These are phyloP conservation scores for Ctenopoma kingsleyae DNA, from an alignment of 2,797 vertebrate species.

Conservation along the genomic window DNA sequence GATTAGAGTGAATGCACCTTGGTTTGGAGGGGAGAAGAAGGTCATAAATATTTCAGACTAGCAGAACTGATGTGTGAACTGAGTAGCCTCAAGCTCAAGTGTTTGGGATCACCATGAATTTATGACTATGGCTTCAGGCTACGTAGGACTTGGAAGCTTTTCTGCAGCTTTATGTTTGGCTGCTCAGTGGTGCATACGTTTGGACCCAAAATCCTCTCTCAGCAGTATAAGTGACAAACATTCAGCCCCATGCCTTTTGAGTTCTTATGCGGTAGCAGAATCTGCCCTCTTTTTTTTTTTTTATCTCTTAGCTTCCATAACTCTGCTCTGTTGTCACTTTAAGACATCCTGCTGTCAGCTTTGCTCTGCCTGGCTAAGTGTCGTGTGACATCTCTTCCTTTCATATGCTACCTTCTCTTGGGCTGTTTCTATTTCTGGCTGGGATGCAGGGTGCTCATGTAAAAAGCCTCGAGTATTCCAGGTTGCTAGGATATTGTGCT, in stretches of 20 bases:
- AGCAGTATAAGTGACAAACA: conserved; percentile 2
- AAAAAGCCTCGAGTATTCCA: conserved; percentile 68
- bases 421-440: conserved; percentile 78
- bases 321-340: conserved; percentile 32
- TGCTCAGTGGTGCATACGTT: neutral
- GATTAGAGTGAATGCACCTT: conserved; percentile 37
- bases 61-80: conserved; percentile 16
- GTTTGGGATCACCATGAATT: conserved; percentile 32
- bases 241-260: neutral
- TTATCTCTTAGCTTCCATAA: conserved; percentile 24
- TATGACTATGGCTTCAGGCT: conserved; percentile 28
- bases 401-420: conserved; percentile 58
- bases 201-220: conserved; percentile 21
- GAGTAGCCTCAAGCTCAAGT: neutral
- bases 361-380: conserved; percentile 40
- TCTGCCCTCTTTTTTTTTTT: conserved; percentile 16
- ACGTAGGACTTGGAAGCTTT: conserved; percentile 25
- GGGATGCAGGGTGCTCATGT: conserved; percentile 66
- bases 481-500: conserved; percentile 79
- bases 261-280: conserved; percentile 12
- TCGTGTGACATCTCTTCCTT: conserved; percentile 62
- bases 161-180: conserved; percentile 19
- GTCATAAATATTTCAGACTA: conserved; percentile 65
- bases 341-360: conserved; percentile 37
- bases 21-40: conserved; percentile 19